These are phyloP conservation scores for Lasioglossum lativentre DNA, from an alignment of 2,888 invertebrate genomes.

Conservation along the genomic window DNA sequence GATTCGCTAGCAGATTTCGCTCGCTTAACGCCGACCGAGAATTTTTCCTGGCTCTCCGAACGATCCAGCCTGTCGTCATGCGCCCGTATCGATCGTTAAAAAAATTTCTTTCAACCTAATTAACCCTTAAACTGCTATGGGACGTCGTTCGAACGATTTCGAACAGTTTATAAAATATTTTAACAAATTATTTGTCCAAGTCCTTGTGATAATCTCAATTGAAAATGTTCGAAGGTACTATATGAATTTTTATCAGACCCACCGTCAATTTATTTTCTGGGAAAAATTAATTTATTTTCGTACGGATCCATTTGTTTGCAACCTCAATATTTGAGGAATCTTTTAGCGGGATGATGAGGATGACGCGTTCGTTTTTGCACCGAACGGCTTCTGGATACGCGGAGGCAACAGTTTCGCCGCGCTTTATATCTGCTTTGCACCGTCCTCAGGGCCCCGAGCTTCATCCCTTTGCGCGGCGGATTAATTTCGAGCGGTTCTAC, in stretches of 20 bases:
- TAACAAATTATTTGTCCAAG: neutral
- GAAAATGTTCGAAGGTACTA: neutral
- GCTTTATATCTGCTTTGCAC: slow-evolving; percentile 51
- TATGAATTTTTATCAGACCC: neutral
- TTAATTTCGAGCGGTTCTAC: slow-evolving; percentile 59
- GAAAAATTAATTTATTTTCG: neutral
- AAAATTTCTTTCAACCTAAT: neutral
- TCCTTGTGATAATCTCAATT: no score
- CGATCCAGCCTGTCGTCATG: neutral
- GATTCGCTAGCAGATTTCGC: neutral
- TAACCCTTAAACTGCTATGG: neutral
- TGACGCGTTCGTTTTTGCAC: neutral
- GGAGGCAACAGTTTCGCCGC: slow-evolving; percentile 45
- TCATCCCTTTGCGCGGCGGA: slow-evolving; percentile 55
- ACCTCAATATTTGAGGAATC: neutral
- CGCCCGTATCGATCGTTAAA: neutral
- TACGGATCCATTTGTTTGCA: neutral
- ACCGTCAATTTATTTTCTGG: neutral
- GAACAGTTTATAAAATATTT: no score
- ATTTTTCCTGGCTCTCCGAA: neutral
- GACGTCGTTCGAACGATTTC: neutral
- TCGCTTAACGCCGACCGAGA: neutral
- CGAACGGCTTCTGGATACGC: slow-evolving; percentile 32
- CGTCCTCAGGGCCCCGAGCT: slow-evolving; percentile 41
- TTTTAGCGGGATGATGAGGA: neutral